Conservation (phyloP, 2,797 vertebrate species). For the Mus minutoides region DNA sequence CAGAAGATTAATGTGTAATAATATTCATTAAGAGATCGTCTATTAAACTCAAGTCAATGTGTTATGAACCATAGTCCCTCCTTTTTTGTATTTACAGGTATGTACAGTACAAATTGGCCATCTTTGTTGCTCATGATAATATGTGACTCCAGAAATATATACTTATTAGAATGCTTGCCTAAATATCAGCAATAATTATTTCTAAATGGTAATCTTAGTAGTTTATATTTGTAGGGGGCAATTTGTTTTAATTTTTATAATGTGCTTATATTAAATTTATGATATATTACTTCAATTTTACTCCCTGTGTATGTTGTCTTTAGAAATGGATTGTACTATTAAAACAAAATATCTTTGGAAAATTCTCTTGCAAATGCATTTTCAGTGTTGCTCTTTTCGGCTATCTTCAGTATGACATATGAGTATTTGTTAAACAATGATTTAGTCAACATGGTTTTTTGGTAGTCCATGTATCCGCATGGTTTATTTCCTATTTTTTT, state of each 20-base stretch:
- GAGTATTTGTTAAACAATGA: background rate
- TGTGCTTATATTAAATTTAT: slow-evolving; percentile 5
- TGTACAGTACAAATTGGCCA: background rate
- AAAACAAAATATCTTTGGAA: slow-evolving; percentile 24
- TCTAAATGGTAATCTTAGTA: background rate
- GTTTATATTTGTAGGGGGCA: background rate
- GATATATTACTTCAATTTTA: slow-evolving; percentile 49
- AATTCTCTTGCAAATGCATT: slow-evolving; percentile 15
- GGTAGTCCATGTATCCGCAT: background rate
- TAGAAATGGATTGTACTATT: slow-evolving; percentile 35
- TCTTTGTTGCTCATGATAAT: background rate
- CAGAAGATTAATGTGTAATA: background rate
- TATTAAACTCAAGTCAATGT: slow-evolving; percentile 39
- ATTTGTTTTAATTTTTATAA: slow-evolving; percentile 1
- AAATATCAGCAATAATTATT: slow-evolving; percentile 7
- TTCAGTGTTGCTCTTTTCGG: background rate
- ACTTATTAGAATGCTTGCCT: background rate
- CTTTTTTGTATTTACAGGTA: background rate
- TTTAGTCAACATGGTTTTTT: slow-evolving; percentile 34
- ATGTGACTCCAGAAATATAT: background rate
- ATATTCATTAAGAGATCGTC: slow-evolving; percentile 39
- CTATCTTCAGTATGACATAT: background rate
- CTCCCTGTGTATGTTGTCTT: background rate
- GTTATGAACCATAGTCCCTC: background rate
- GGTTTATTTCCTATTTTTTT: background rate